Percentiles rank a stretch among this genome's conserved stretches.
Evolutionary conservation across 2,113 vertebrate species (phyloP).

Genomic region (Nestor notabilis): DNA sequence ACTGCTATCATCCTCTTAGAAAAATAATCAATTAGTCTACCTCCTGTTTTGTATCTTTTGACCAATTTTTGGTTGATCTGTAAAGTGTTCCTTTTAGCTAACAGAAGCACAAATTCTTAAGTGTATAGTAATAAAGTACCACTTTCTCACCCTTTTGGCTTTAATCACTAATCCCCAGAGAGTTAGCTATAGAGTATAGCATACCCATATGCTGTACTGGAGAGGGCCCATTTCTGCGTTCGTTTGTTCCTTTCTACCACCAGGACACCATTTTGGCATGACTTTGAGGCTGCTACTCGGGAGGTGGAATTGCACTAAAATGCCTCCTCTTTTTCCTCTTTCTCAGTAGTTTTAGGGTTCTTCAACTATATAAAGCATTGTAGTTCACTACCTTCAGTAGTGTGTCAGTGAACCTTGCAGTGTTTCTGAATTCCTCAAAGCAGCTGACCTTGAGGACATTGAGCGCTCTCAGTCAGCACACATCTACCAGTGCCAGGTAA

Average conservation of each 20-base stretch:
- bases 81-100: neutral
- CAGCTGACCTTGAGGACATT: neutral
- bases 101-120: neutral
- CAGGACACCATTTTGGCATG: neutral
- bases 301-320: neutral
- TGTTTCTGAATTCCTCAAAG: neutral
- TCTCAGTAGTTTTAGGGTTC: neutral
- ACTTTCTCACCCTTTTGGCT: neutral
- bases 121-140: rapidly evolving
- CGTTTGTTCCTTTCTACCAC: neutral
- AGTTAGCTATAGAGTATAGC: neutral
- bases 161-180: neutral
- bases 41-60: neutral
- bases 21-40: neutral
- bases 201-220: rapidly evolving
- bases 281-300: neutral
- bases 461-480: neutral
- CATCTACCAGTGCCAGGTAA: rapidly evolving
- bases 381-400: neutral
- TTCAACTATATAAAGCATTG: neutral
- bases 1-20: neutral
- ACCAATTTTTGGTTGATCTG: neutral
- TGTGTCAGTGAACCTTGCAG: neutral
- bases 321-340: neutral
- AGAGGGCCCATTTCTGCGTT: neutral